Percentiles rank a stretch among this genome's conserved stretches.
These are phyloP conservation scores for Trissoscelio sp. DNA, from an alignment of 2,888 invertebrate genomes.

Conservation along the genomic window DNA sequence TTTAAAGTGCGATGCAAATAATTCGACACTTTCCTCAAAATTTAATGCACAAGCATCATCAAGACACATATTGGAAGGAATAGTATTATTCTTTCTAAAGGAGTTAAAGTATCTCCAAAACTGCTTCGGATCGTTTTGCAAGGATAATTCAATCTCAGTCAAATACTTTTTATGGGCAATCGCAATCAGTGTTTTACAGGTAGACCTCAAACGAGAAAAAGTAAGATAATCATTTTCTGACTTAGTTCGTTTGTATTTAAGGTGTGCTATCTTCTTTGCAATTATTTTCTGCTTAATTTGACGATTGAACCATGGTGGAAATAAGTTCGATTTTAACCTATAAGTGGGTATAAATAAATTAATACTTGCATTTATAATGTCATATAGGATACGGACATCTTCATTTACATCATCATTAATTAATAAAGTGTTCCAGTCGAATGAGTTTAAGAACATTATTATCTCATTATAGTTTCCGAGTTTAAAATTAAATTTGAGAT, in stretches of 20 bases:
- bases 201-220: not conserved
- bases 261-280: not conserved
- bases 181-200: not conserved
- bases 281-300: not conserved
- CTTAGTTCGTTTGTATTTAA: not conserved
- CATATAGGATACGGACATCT: not conserved
- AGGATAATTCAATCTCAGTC: not conserved
- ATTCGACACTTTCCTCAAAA: not conserved
- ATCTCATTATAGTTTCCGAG: not conserved
- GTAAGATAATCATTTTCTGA: not conserved
- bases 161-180: too few species aligned
- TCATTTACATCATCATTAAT: not conserved
- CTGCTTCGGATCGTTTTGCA: not conserved
- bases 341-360: not conserved
- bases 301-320: conserved; percentile 3
- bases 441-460: not conserved
- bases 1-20: not conserved
- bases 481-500: not conserved
- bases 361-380: not conserved
- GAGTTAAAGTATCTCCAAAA: not conserved
- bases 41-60: not conserved
- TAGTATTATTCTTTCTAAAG: not conserved
- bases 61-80: not conserved
- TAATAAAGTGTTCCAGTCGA: not conserved
- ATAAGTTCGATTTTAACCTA: not conserved